Base-by-base conservation (phyloP, 1,140 invertebrate genomes). In the Aculops lycopersici region DNA sequence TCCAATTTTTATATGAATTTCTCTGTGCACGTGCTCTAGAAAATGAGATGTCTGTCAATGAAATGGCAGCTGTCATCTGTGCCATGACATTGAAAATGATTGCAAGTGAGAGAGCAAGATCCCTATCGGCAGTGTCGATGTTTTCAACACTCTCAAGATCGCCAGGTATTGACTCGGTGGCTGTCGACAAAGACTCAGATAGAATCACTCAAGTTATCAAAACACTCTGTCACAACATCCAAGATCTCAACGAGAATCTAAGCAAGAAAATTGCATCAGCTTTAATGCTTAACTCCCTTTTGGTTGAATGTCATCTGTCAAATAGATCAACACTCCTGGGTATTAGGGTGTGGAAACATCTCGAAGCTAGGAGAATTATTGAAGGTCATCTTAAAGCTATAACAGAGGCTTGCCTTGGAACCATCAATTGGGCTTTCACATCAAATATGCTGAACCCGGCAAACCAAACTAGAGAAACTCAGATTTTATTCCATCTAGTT, bases 41-140 rank as follows among this genome's bases (percentile, higher is more conserved):
- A 20, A 47, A 42, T 21, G 62, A 51, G 52, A 59, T 59, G 3
- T 41, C 58, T 40, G n/a, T n/a, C 8, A 8, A 8, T n/a, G 59
- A 62, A 43, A 55, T 60, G 46, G 51, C 60, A 19, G 42, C 61
- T n/a, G 54, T 65, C 51, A 62, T 67, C 40, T 70, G 80, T 48
- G 75, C 75, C 17, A 76, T 83, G 41, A 79, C 80, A 55, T 66
- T 81, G 8, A 83, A 83, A 58, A 61, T 74, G 51, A 67, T 65
- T 12, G 75, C 70, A 48, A 64, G 77, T 17, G 69, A 73, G 46
- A 68, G 72, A 51, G 59, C 62, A 44, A 70, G 70, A 17, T 58
- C 60, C 31, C 31, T 13, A n/a, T n/a, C n/a, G 12, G 31, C n/a
- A 12, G 12, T 13, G 12, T n/a, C 31, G 31, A 35, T 35, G 12